Conservation (phyloP, 2,113 vertebrate species). For the Epinephelus lanceolatus region DNA sequence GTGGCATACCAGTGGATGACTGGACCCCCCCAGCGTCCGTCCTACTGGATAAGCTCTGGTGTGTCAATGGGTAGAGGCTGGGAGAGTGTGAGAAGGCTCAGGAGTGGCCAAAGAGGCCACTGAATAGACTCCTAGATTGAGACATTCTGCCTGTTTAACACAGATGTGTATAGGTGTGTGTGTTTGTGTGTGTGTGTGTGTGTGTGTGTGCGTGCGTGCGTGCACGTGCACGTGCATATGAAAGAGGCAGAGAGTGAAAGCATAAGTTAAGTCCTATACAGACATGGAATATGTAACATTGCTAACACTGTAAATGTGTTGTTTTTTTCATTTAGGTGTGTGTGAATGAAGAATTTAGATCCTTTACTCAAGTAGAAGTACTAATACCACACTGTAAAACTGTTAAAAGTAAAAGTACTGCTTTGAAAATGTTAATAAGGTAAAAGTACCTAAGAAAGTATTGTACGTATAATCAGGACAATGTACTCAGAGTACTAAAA, state of each 20-base stretch:
- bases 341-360: too few species aligned
- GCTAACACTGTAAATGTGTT: neutral
- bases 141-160: slow-evolving; percentile 48
- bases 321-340: neutral
- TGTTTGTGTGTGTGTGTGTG: slow-evolving; percentile 14
- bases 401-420: neutral
- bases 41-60: slow-evolving; percentile 37
- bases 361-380: neutral
- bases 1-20: slow-evolving; percentile 29
- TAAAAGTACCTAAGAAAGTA: neutral
- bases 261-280: neutral
- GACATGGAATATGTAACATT: neutral
- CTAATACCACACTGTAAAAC: neutral
- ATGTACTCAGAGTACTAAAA: neutral
- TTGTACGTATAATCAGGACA: neutral
- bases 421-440: neutral
- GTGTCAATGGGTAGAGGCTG: slow-evolving; percentile 42
- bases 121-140: slow-evolving; percentile 67
- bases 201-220: neutral
- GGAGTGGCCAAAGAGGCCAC: slow-evolving; percentile 42
- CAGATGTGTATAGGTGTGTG: slow-evolving; percentile 19
- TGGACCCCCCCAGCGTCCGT: neutral
- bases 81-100: slow-evolving; percentile 47
- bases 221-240: neutral
- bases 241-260: neutral